These are phyloP conservation scores for Dendrocopos noguchii DNA, from an alignment of 2,113 vertebrate species.

Conservation along the genomic window DNA sequence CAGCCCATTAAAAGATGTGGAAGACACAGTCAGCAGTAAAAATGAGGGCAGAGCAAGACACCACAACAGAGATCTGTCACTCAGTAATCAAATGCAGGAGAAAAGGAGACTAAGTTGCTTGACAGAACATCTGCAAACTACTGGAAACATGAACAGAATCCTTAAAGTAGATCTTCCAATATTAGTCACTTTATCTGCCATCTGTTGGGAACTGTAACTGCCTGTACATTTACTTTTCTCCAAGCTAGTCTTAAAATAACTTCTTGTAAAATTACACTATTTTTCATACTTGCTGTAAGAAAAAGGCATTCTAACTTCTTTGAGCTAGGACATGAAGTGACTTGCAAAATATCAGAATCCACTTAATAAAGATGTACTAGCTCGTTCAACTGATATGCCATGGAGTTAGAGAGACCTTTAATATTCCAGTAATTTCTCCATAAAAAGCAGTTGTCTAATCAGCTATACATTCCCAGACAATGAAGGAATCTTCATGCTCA, in stretches of 20 bases:
- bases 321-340: neutral
- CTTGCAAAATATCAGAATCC: neutral
- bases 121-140: constrained; percentile 70
- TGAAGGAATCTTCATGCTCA: neutral
- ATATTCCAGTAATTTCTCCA: constrained; percentile 4
- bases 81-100: neutral
- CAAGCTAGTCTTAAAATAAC: constrained; percentile 38
- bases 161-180: constrained; percentile 46
- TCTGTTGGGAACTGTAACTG: neutral
- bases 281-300: neutral
- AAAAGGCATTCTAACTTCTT: neutral
- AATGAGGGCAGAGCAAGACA: neutral
- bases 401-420: neutral
- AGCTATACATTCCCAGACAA: neutral
- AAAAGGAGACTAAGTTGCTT: neutral
- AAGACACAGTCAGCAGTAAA: neutral
- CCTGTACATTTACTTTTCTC: constrained; percentile 14
- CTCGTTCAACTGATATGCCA: neutral
- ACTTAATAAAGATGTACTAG: neutral
- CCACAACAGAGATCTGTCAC: fast-evolving
- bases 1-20: neutral
- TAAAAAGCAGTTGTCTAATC: neutral
- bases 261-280: neutral
- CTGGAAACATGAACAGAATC: constrained; percentile 46
- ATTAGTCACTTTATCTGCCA: constrained; percentile 36